Conservation (phyloP, 2,797 vertebrate species). For the Garrulus glandarius region DNA sequence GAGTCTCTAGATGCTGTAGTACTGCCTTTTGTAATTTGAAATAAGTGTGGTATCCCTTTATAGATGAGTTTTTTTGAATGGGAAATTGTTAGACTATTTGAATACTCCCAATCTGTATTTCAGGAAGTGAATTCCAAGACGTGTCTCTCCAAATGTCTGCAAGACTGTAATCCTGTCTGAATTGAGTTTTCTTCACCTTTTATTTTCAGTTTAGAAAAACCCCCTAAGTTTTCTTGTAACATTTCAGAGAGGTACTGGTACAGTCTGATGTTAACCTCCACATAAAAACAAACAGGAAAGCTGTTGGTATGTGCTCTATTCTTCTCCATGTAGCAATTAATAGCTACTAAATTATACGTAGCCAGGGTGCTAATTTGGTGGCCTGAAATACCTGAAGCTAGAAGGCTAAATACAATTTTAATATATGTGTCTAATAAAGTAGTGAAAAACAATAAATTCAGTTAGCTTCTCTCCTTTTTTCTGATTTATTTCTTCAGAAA, state of each 20-base stretch:
- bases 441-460: not conserved
- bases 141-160: not conserved
- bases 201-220: not conserved
- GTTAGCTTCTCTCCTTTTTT: not conserved
- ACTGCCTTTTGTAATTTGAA: not conserved
- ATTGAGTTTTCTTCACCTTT: not conserved
- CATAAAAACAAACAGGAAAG: not conserved
- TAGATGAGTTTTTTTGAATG: not conserved
- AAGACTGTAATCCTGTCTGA: not conserved
- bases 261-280: not conserved
- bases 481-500: not conserved
- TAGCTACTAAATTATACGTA: not conserved
- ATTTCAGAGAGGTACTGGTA: not conserved
- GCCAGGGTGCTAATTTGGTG: not conserved
- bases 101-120: not conserved
- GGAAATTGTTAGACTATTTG: not conserved
- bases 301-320: not conserved
- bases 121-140: not conserved
- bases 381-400: not conserved
- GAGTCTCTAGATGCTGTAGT: not conserved
- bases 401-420: not conserved
- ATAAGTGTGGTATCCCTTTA: not conserved
- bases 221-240: not conserved
- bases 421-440: not conserved
- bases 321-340: not conserved